These are phyloP conservation scores for Chrysolina americana DNA, from an alignment of 2,888 invertebrate species.

Conservation along the genomic window DNA sequence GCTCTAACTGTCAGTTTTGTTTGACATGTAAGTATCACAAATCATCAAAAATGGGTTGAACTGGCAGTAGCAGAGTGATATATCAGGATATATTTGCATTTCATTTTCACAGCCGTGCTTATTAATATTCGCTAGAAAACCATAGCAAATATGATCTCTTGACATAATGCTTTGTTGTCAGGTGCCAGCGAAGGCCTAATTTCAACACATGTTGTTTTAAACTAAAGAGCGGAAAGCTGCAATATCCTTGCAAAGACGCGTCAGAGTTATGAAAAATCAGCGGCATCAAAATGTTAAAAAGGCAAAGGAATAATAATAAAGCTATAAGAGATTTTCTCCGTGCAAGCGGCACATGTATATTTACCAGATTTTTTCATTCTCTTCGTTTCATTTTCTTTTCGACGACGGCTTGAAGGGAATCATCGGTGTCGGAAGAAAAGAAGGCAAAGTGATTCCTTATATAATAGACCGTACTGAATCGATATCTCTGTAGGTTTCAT, in stretches of 20 bases:
- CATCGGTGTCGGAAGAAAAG: background rate
- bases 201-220: background rate
- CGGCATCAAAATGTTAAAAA: background rate
- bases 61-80: too few relatives aligned
- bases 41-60: too few relatives aligned
- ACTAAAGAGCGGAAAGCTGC: background rate
- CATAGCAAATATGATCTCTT: too few relatives aligned
- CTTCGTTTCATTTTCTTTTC: slow-evolving; percentile 1
- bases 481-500: slow-evolving; percentile 1
- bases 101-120: background rate
- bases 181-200: background rate
- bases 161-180: background rate
- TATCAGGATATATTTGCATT: background rate
- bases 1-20: too few relatives aligned
- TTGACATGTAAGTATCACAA: too few relatives aligned
- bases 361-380: background rate
- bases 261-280: background rate
- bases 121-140: background rate
- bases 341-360: background rate
- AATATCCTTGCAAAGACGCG: background rate
- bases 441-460: background rate
- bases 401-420: slow-evolving; percentile 2
- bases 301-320: background rate
- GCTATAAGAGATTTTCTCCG: background rate
- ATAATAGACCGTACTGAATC: background rate